Base-by-base conservation (phyloP, 2,113 vertebrate genomes). In the Motacilla alba region DNA sequence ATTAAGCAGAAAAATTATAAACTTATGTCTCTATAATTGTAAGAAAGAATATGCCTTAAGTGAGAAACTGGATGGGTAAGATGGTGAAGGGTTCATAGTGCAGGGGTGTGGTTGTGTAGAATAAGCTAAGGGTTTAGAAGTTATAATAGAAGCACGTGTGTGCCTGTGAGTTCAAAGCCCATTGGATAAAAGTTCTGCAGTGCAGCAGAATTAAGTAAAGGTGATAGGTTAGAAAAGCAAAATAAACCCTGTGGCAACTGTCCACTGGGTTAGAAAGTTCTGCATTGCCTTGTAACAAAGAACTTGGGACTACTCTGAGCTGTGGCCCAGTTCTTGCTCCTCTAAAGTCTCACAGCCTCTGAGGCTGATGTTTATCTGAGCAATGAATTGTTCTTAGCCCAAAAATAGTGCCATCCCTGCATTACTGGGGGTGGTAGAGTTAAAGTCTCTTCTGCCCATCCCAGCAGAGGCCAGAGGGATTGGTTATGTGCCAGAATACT, bases 71-170 rank as follows among this genome's bases (percentile, higher is more conserved):
- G 2, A 26, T 16, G 23, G 56, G 10, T 59, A 8, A 59, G 10
- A 26, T 59, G 23, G 58, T 26, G 58, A 59, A 26, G n/a, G 56
- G 15, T 37, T 59, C 17, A 17, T 37, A 26, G 11, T 37, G 58
- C 6, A 35, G 15, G 23, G 58, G 15, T 59, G n/a, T 37, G n/a
- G n/a, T 11, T 59, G 58, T 26, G 26, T 1, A 8, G 23, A 59
- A 6, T 15, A 50, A 58, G 10, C 15, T 37, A 7, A 59, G n/a
- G 12, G n/a, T 59, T 35, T 37, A 35, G n/a, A 35, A 35, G 7
- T 59, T 59, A 7, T 1, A 59, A 24, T 3, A 26, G 23, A 17
- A 17, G 58, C 3, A 17, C 2, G 0, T 6, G 10, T 37, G n/a
- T 37, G 58, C n/a, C 2, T 17, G 15, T 11, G 15, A 59, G 58